A percentile compares a stretch with the other conserved stretches of the same genome.
Evolutionary conservation across 2,113 vertebrate genomes (phyloP).

Genomic region (Pithys albifrons): DNA sequence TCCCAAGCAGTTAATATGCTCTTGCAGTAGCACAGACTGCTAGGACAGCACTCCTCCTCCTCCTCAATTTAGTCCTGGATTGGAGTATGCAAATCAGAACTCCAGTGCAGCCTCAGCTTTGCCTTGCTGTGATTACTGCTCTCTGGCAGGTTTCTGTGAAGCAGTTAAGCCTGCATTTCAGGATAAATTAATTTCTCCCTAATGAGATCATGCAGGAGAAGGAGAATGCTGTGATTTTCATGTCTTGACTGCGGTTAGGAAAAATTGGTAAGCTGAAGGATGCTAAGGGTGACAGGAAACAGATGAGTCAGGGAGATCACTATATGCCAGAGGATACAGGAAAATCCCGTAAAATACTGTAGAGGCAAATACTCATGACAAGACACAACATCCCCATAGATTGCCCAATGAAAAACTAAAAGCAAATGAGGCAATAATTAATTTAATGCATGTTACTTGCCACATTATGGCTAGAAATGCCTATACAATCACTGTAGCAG

Average conservation of each 20-base stretch:
- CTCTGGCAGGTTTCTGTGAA: neutral
- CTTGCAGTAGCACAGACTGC: neutral
- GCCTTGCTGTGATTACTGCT: neutral
- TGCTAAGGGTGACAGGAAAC: slow-evolving; percentile 6
- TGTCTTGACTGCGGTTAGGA: neutral
- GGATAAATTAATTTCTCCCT: neutral
- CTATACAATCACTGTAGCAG: neutral
- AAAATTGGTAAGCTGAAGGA: neutral
- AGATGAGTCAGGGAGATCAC: neutral
- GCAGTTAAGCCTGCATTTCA: neutral
- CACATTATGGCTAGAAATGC: neutral
- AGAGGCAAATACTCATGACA: neutral
- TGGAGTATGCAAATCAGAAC: neutral
- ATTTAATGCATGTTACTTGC: neutral
- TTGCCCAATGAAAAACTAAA: neutral
- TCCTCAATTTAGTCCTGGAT: neutral
- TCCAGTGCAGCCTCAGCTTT: neutral
- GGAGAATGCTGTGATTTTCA: neutral
- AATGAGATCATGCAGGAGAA: neutral
- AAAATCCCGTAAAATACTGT: neutral
- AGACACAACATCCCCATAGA: neutral
- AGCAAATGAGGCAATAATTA: neutral
- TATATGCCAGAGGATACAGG: neutral
- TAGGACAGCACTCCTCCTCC: neutral
- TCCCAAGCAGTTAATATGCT: neutral